Percentiles rank a stretch among this genome's conserved stretches.
Conservation (phyloP, 2,113 vertebrate genomes). For the Callipepla squamata region DNA sequence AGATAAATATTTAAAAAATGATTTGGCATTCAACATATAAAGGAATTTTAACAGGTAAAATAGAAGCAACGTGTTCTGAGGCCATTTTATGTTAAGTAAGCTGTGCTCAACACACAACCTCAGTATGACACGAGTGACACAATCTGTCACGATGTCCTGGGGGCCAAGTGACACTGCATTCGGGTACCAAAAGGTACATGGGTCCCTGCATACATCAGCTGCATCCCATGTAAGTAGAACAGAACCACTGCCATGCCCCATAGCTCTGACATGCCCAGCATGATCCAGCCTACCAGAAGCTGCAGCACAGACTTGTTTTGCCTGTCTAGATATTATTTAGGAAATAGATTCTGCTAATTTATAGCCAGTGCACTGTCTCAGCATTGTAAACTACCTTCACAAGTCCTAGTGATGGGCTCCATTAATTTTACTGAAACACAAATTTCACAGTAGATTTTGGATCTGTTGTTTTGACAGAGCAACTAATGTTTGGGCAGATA, state of each 20-base stretch:
- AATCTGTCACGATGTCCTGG: neutral
- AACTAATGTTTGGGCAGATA: neutral
- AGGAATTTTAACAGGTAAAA: neutral
- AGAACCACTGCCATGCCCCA: neutral
- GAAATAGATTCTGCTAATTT: neutral
- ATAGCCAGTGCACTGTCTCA: neutral
- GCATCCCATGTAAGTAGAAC: neutral
- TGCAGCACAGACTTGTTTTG: constrained; percentile 6
- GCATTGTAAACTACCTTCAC: neutral
- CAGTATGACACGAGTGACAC: neutral
- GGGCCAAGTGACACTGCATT: neutral
- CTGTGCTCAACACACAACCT: neutral
- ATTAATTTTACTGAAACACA: neutral
- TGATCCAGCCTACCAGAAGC: neutral
- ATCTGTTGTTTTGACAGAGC: neutral
- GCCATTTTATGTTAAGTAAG: neutral
- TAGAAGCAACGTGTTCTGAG: neutral
- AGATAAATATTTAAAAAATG: neutral
- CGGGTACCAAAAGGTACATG: neutral
- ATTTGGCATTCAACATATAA: neutral
- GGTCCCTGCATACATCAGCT: neutral
- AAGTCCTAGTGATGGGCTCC: neutral
- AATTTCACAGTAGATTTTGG: neutral
- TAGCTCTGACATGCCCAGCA: rapidly evolving
- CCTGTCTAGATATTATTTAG: neutral